Conservation (phyloP, 1,140 invertebrate genomes). For the Mactra quadrangularis region DNA sequence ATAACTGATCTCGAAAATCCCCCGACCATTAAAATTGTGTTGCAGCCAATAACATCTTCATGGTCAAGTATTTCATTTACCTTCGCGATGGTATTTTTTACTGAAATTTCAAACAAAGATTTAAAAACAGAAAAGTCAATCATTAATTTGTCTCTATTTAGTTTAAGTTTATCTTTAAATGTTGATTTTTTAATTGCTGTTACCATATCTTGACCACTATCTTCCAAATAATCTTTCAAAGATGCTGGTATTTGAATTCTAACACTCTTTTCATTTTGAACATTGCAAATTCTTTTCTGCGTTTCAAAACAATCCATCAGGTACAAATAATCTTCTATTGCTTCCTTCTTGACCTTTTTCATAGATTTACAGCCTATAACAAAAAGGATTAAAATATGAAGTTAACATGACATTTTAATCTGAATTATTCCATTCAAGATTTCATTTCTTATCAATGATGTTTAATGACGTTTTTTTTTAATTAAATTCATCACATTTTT, state of each 20-base stretch:
- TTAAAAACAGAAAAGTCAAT: slow-evolving; percentile 21
- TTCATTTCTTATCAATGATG: too few species aligned
- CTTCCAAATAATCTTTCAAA: not conserved
- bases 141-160: slow-evolving; percentile 1
- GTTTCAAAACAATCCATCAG: too few species aligned
- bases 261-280: not conserved
- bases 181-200: not conserved
- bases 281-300: too few species aligned
- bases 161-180: not conserved
- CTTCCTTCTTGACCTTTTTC: too few species aligned
- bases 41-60: slow-evolving; percentile 12
- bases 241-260: slow-evolving; percentile 5
- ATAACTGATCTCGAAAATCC: slow-evolving; percentile 56
- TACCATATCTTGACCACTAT: not conserved
- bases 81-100: slow-evolving; percentile 26
- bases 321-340: not conserved
- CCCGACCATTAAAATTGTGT: too few species aligned
- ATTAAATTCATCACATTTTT: too few species aligned
- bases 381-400: too few species aligned
- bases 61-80: slow-evolving; percentile 20
- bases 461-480: too few species aligned
- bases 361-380: too few species aligned
- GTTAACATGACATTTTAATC: too few species aligned
- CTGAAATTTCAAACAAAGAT: slow-evolving; percentile 41
- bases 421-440: too few species aligned